Evolutionary conservation across 2,797 vertebrate genomes (phyloP).

Genomic region (Spinus pinus): DNA sequence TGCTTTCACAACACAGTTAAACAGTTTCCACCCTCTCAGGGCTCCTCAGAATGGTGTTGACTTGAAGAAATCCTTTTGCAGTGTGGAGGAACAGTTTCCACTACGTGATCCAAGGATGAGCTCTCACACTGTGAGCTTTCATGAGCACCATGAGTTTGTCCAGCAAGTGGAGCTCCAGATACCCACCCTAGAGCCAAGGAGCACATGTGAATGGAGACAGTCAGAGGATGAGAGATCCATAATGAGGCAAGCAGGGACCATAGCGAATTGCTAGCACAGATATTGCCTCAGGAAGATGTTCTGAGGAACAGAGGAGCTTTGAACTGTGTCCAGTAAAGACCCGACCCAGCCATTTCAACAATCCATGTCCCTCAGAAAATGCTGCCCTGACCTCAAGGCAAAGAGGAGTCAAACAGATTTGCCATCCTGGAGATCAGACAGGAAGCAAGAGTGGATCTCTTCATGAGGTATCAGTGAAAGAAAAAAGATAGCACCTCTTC

Average conservation of each 20-base stretch:
- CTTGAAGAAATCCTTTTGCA: neutral
- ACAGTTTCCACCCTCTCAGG: neutral
- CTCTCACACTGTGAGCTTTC: neutral
- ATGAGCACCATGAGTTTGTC: neutral
- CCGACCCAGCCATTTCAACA: neutral
- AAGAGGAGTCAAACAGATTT: neutral
- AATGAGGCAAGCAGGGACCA: neutral
- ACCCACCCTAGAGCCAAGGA: neutral
- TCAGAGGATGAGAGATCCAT: neutral
- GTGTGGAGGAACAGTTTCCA: neutral
- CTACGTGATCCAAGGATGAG: rapidly evolving
- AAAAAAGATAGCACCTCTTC: neutral
- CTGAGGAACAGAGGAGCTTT: neutral
- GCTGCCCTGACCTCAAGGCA: neutral
- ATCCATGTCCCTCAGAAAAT: neutral
- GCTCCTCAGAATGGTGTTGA: neutral
- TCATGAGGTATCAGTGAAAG: neutral
- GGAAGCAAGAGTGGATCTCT: neutral
- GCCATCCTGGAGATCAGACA: neutral
- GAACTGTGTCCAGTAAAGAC: neutral
- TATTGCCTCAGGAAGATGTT: neutral
- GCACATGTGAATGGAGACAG: neutral
- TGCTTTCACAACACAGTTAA: neutral
- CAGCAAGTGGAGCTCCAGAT: neutral
- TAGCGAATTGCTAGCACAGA: neutral